Evolutionary conservation across 2,888 invertebrate genomes (phyloP).

Genomic region (Imbricaverruca yamaguchii): DNA sequence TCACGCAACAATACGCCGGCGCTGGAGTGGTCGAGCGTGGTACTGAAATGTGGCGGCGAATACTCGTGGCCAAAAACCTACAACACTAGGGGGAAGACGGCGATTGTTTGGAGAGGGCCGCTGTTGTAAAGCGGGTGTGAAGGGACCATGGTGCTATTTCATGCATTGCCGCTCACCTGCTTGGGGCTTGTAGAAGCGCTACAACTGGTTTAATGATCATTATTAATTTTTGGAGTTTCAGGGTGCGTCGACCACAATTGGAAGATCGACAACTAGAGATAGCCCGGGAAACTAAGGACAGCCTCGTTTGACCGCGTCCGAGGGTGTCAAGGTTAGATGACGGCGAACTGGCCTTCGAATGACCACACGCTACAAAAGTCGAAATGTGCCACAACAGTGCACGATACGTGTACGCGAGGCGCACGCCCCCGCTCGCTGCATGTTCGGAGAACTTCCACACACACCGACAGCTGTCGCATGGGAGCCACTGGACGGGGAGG

Average conservation of each 20-base stretch:
- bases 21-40: neutral
- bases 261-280: neutral
- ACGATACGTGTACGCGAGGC: neutral
- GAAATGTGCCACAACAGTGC: neutral
- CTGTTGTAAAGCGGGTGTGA: too few relatives aligned
- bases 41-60: neutral
- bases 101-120: neutral
- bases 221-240: too few relatives aligned
- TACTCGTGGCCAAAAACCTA: slow-evolving; percentile 8
- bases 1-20: neutral
- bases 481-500: neutral
- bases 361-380: neutral
- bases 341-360: neutral
- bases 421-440: neutral
- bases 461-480: neutral
- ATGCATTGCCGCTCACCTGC: too few relatives aligned
- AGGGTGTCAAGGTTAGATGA: too few relatives aligned
- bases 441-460: neutral
- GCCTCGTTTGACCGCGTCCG: too few relatives aligned
- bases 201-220: too few relatives aligned
- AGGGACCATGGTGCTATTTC: too few relatives aligned
- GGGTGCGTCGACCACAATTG: too few relatives aligned
- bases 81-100: slow-evolving; percentile 11
- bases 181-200: too few relatives aligned
- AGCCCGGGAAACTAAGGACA: neutral